These are phyloP conservation scores for Plutomurus gul DNA, from an alignment of 1,140 invertebrate genomes.

Conservation along the genomic window DNA sequence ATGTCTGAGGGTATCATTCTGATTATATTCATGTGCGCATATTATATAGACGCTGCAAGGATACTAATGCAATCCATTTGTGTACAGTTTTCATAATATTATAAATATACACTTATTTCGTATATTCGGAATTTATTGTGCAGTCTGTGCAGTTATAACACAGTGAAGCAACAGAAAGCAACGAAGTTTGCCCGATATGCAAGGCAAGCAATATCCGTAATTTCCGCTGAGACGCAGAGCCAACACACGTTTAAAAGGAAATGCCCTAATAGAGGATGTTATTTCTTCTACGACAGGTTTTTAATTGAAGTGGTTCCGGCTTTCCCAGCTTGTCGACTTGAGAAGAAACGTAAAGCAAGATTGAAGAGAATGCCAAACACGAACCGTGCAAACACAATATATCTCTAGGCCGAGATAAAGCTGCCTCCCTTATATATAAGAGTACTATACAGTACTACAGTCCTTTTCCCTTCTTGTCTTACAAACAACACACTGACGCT, in stretches of 20 bases:
- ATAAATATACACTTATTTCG: no score
- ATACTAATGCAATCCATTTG: no score
- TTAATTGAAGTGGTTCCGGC: constrained; percentile 49
- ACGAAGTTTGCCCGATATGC: neutral
- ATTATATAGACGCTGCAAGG: no score
- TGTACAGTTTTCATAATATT: no score
- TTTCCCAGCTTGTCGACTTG: neutral
- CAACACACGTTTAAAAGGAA: constrained; percentile 8
- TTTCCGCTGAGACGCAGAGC: constrained; percentile 36
- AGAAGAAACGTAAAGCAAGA: neutral
- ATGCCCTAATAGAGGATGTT: neutral
- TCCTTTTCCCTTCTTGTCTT: no score
- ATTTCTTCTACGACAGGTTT: constrained; percentile 35
- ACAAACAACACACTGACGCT: no score
- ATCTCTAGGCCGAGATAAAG: neutral
- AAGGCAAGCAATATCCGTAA: constrained; percentile 21
- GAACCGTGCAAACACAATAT: neutral
- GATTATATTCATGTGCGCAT: no score
- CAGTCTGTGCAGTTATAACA: no score
- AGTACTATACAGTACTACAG: no score
- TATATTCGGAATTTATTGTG: no score
- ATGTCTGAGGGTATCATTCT: no score
- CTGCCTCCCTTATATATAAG: no score
- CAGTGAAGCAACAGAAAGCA: neutral
- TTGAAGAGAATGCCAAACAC: neutral